phyloP scores from a whole-genome alignment of 2,888 invertebrate genomes.

The Tiliacea aurago region DNA sequence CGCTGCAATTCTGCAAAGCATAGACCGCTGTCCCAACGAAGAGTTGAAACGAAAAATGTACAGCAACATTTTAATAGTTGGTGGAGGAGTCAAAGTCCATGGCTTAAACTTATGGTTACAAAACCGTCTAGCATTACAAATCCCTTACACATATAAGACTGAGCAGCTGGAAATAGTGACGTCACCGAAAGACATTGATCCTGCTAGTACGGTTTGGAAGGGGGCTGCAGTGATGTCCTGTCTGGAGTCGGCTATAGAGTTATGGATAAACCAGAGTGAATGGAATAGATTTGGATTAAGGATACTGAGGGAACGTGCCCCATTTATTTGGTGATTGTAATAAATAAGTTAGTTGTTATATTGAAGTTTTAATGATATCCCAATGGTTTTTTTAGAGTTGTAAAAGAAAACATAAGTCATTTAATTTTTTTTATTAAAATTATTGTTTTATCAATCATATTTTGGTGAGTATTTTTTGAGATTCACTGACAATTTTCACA shows the following conservation, averaged over 20 bases:
- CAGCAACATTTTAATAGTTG: slow-evolving; percentile 97
- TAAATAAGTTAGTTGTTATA: slow-evolving; percentile 26
- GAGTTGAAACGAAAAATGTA: slow-evolving; percentile 98
- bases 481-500: slow-evolving; percentile 42
- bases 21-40: slow-evolving; percentile 96
- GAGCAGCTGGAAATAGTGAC: slow-evolving; percentile 97
- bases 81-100: slow-evolving; percentile 97
- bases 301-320: slow-evolving; percentile 96
- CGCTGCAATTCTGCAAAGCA: slow-evolving; percentile 97
- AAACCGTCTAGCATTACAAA: slow-evolving; percentile 95
- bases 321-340: slow-evolving; percentile 94
- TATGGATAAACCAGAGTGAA: slow-evolving; percentile 96
- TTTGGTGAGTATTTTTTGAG: slow-evolving; percentile 42
- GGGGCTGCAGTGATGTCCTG: slow-evolving; percentile 98
- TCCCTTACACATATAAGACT: slow-evolving; percentile 94
- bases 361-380: slow-evolving; percentile 29
- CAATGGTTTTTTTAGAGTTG: neutral
- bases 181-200: slow-evolving; percentile 97
- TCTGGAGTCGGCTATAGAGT: slow-evolving; percentile 97
- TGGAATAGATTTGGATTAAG: slow-evolving; percentile 96
- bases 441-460: slow-evolving; percentile 12
- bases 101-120: slow-evolving; percentile 96
- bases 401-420: slow-evolving; percentile 32
- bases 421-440: slow-evolving; percentile 52
- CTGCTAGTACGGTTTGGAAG: slow-evolving; percentile 97